Conservation (phyloP, 2,113 vertebrate genomes). For the Actenoides lindsayi region DNA sequence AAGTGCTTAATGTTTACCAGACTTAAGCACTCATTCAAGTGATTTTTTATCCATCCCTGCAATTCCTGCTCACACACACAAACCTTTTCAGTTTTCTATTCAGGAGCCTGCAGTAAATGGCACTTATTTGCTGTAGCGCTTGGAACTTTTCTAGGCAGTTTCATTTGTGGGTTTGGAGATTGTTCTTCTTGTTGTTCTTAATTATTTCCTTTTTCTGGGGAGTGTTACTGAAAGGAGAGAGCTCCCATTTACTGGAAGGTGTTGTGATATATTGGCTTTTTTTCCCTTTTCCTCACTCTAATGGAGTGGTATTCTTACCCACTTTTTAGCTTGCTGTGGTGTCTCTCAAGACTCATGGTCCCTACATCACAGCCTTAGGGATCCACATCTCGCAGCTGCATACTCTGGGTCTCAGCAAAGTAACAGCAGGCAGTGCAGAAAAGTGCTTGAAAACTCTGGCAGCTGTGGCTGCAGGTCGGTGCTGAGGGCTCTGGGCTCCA, state of each 20-base stretch:
- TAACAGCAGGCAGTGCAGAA: neutral
- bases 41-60: neutral
- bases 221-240: neutral
- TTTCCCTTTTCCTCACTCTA: neutral
- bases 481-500: neutral
- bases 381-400: neutral
- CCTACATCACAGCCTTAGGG: rapidly evolving
- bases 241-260: neutral
- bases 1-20: neutral
- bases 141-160: neutral
- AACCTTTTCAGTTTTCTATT: neutral
- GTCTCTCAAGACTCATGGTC: neutral
- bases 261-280: neutral
- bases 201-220: neutral
- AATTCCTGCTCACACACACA: neutral
- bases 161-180: neutral
- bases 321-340: neutral
- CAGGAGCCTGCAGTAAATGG: neutral
- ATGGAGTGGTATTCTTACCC: neutral
- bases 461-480: neutral
- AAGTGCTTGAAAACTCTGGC: neutral
- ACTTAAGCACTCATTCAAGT: neutral
- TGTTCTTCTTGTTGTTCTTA: neutral
- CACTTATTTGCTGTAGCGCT: neutral
- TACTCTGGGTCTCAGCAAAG: neutral